Base-by-base conservation (phyloP, 2,888 invertebrate genomes). In the Euzetes globulus region DNA sequence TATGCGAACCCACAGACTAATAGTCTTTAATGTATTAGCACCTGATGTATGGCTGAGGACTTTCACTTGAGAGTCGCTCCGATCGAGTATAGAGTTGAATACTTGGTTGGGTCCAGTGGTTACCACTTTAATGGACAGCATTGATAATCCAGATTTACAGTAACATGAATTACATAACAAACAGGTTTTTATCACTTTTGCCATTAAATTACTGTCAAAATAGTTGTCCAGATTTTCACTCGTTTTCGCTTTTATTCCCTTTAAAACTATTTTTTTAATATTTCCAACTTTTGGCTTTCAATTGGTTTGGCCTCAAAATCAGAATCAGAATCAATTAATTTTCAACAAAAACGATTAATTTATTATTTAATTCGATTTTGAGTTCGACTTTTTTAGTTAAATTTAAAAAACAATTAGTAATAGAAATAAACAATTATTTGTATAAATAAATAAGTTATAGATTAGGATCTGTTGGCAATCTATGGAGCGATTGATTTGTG, bases 91-190 rank as follows among this genome's bases (percentile, higher is more conserved):
- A 17, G 29, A 60, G 60, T 60, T 60, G 27, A 60, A 33, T 33
- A 60, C 29, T 33, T 60, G 27, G 25, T 29, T 60, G 2, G n/a
- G 58, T n/a, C 60, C 60, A 60, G 1, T 60, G n/a, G 27, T 33
- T 60, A 60, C 29, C 17, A 27, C 17, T 19, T 27, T 27, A 25
- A n/a, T 19, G 52, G 17, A 58, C 15, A 60, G 33, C 60, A 60
- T 58, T 58, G 15, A 27, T 60, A 60, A 60, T 33, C 60, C 17
- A 60, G 33, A 60, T 60, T 60, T 60, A 60, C 60, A 60, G 60
- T 60, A 33, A 60, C 29, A 60, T 58, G 27, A 58, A 58, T 58
- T 22, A 60, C 60, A 60, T 60, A 55, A 55, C 17, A n/a, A 27
- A 60, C 60, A 27, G 60, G 22, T 60, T 60, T 60, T 60, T 13